phyloP scores from a whole-genome alignment of 1,140 invertebrate species.

The Caenorhabditis briggsae region DNA sequence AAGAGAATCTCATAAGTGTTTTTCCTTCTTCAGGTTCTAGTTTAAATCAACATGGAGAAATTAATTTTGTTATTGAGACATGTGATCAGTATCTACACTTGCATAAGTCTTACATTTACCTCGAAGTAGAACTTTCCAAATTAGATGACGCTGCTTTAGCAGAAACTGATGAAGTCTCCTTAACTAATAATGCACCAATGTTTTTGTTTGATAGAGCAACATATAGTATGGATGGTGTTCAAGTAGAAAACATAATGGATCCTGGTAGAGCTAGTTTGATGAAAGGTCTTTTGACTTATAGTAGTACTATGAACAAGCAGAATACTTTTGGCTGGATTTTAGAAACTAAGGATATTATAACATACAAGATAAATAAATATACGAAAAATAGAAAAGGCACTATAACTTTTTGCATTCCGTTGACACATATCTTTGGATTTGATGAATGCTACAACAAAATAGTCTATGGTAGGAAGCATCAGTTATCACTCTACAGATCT shows the following conservation, averaged over 20 bases:
- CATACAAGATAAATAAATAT: slow-evolving; percentile 66
- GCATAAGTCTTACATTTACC: slow-evolving; percentile 67
- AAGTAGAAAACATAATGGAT: slow-evolving; percentile 65
- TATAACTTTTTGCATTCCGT: slow-evolving; percentile 62
- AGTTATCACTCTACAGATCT: slow-evolving; percentile 65
- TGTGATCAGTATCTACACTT: slow-evolving; percentile 64
- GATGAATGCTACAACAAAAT: slow-evolving; percentile 66
- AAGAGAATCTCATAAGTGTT: slow-evolving; percentile 63
- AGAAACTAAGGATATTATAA: slow-evolving; percentile 26
- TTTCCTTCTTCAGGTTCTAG: slow-evolving; percentile 65
- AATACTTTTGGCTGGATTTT: slow-evolving; percentile 68
- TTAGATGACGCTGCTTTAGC: slow-evolving; percentile 58
- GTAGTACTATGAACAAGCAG: slow-evolving; percentile 65
- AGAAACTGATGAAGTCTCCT: slow-evolving; percentile 63
- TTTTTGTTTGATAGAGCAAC: slow-evolving; percentile 67
- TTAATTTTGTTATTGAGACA: slow-evolving; percentile 67
- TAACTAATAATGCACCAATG: slow-evolving; percentile 67
- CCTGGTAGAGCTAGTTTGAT: slow-evolving; percentile 66
- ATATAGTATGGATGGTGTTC: slow-evolving; percentile 66
- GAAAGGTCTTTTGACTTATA: slow-evolving; percentile 67
- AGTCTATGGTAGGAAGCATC: slow-evolving; percentile 66
- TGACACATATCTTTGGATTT: slow-evolving; percentile 68
- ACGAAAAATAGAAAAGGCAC: slow-evolving; percentile 63
- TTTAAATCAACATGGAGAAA: slow-evolving; percentile 69
- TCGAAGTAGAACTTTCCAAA: slow-evolving; percentile 63